Evolutionary conservation across 2,888 invertebrate species (phyloP).

Genomic region (Crossocerus cetratus): DNA sequence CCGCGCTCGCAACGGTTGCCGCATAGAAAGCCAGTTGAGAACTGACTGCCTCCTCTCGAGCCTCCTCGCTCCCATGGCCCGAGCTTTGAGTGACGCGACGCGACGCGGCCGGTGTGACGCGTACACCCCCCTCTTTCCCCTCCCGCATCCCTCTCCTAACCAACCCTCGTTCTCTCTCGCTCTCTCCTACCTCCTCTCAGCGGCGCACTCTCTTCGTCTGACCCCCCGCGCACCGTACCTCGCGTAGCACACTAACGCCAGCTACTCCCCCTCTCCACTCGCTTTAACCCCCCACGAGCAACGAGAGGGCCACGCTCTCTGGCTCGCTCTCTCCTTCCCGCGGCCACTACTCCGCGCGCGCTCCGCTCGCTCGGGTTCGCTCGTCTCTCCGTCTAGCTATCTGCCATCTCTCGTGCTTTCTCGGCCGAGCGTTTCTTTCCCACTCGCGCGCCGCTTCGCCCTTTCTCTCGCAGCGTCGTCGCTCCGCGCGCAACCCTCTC

Average conservation of each 20-base stretch:
- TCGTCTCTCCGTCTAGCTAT: conserved; percentile 32
- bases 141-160: conserved; percentile 9
- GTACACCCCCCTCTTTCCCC: conserved; percentile 62
- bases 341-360: too few relatives aligned
- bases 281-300: conserved; percentile 9
- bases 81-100: conserved; percentile 74
- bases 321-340: conserved; percentile 23
- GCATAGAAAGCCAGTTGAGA: conserved; percentile 75
- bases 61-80: conserved; percentile 59
- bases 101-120: conserved; percentile 72
- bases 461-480: conserved; percentile 24
- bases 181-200: neutral
- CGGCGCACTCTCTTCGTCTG: neutral
- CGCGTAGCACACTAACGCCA: neutral
- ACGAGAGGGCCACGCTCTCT: conserved; percentile 24
- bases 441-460: conserved; percentile 29
- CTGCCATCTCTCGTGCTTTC: conserved; percentile 1
- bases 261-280: conserved; percentile 12
- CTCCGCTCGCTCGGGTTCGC: conserved; percentile 13
- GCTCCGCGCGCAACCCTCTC: conserved; percentile 30
- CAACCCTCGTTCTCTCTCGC: conserved; percentile 29
- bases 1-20: conserved; percentile 70
- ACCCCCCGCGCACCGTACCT: neutral
- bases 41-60: conserved; percentile 71
- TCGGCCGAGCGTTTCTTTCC: conserved; percentile 4